Conservation (phyloP, 2,113 vertebrate species). For the Bombycilla garrulus region DNA sequence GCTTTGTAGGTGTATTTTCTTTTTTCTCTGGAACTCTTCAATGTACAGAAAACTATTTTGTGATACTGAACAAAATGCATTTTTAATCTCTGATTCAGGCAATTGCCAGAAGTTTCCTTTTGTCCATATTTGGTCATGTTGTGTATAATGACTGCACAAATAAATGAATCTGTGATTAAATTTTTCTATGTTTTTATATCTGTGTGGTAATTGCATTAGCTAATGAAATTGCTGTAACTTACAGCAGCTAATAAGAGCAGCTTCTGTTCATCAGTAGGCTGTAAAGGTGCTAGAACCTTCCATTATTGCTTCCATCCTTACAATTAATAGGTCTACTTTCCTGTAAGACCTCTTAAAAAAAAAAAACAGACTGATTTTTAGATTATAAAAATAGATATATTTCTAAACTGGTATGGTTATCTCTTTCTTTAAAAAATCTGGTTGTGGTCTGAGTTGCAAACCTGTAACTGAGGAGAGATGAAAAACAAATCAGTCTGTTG, state of each 20-base stretch:
- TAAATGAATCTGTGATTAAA: not conserved
- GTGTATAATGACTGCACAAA: not conserved
- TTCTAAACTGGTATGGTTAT: not conserved
- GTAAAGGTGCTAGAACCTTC: not conserved
- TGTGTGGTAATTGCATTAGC: not conserved
- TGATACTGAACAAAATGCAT: not conserved
- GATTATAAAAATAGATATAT: not conserved
- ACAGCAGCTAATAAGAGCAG: not conserved
- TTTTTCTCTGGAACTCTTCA: not conserved
- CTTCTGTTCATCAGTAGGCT: not conserved
- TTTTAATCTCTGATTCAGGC: not conserved
- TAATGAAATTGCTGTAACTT: not conserved
- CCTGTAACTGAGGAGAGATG: not conserved
- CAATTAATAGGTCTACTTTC: not conserved
- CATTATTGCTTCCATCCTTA: not conserved
- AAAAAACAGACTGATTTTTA: not conserved
- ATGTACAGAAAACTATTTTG: not conserved
- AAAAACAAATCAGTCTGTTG: not conserved
- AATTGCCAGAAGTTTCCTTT: not conserved
- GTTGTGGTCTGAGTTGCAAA: conserved; percentile 28
- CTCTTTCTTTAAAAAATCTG: conserved; percentile 16
- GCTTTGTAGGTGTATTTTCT: not conserved
- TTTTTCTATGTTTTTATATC: not conserved
- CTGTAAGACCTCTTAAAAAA: not conserved
- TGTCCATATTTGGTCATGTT: not conserved